phyloP scores from a whole-genome alignment of 1,140 invertebrate species.

The Lordiphosa mommai region DNA sequence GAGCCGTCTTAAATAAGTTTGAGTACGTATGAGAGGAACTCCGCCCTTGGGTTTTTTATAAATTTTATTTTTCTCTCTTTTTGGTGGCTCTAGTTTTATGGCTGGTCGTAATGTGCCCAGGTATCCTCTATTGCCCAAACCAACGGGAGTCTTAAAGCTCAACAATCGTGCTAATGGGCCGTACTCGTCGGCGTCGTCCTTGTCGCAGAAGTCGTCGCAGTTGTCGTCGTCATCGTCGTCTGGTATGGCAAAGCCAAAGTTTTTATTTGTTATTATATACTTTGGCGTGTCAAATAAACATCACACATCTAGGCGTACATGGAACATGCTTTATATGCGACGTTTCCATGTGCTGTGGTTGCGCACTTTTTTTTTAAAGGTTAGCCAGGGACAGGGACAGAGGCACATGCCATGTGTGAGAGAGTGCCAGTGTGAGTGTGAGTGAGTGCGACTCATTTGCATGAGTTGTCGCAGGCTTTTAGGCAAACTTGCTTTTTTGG shows the following conservation, averaged over 20 bases:
- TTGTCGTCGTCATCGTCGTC: constrained; percentile 6
- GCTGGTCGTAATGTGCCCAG: constrained; percentile 51
- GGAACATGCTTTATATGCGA: constrained; percentile 73
- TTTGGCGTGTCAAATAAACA: constrained; percentile 78
- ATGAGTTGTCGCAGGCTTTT: constrained; percentile 74
- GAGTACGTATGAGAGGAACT: constrained; percentile 11
- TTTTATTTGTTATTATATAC: constrained; percentile 78
- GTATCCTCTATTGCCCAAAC: constrained; percentile 36
- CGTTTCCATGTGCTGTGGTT: constrained; percentile 61
- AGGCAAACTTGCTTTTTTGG: constrained; percentile 50
- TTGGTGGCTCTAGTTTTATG: constrained; percentile 58
- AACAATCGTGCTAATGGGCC: constrained; percentile 75
- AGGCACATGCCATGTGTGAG: constrained; percentile 5
- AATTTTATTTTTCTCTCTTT: constrained; percentile 8
- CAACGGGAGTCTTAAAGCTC: constrained; percentile 64
- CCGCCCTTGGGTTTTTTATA: constrained; percentile 5
- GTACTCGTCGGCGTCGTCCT: constrained; percentile 53
- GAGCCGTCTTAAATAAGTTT: constrained; percentile 49
- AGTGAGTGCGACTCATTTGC: constrained; percentile 70
- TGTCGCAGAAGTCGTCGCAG: constrained; percentile 2
- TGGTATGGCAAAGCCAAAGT: constrained; percentile 58
- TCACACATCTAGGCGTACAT: constrained; percentile 71
- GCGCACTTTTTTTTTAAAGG: constrained; percentile 60
- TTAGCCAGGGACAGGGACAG: constrained; percentile 41
- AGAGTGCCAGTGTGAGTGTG: constrained; percentile 30